A percentile compares a stretch with the other conserved stretches of the same genome.
Conservation (phyloP, 2,113 vertebrate genomes). For the Poeciliopsis retropinna region DNA sequence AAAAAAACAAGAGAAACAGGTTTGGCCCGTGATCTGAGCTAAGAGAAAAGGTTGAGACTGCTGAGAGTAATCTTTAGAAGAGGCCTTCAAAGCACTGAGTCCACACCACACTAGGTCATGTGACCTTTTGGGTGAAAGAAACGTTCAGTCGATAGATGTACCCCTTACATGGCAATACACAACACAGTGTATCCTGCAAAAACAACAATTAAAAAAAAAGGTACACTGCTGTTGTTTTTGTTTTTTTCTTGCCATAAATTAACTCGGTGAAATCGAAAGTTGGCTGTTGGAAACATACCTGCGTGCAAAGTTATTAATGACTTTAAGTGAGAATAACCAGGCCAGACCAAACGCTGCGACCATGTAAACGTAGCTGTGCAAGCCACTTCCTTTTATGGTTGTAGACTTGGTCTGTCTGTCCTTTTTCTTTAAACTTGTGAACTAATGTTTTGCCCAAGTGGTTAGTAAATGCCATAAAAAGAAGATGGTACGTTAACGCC, state of each 20-base stretch:
- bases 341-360: constrained; percentile 34
- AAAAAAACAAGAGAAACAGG: constrained; percentile 41
- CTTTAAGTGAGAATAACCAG: constrained; percentile 64
- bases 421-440: background rate
- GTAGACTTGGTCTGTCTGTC: constrained; percentile 21
- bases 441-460: background rate
- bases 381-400: constrained; percentile 70
- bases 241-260: constrained; percentile 20
- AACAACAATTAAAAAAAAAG: constrained; percentile 15
- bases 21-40: constrained; percentile 73
- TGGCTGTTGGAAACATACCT: constrained; percentile 9
- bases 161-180: constrained; percentile 39
- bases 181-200: constrained; percentile 36
- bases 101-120: constrained; percentile 69
- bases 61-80: constrained; percentile 78
- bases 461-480: background rate
- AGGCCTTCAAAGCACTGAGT: constrained; percentile 76
- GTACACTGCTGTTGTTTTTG: background rate
- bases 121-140: constrained; percentile 77
- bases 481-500: background rate
- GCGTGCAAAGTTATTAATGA: constrained; percentile 30
- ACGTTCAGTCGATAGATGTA: constrained; percentile 45
- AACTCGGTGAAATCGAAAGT: background rate
- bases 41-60: constrained; percentile 80
- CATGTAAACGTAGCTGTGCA: constrained; percentile 58